A percentile compares a stretch with the other conserved stretches of the same genome.
Conservation (phyloP, 2,888 invertebrate species). For the Athrips mouffetella region DNA sequence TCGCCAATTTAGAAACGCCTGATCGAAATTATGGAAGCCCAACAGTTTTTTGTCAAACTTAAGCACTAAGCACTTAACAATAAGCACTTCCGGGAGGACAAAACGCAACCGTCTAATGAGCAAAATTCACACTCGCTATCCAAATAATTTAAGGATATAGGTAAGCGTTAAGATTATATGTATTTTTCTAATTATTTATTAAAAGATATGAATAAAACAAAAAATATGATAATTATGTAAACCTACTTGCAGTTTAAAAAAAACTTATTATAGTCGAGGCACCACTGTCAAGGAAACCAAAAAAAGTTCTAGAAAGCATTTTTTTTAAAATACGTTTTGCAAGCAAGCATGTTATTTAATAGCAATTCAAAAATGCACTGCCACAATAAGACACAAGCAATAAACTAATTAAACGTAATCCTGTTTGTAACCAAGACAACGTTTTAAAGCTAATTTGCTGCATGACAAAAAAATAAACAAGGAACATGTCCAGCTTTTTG, state of each 20-base stretch:
- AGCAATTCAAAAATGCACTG: background rate
- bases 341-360: background rate
- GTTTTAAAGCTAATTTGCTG: background rate
- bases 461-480: conserved; percentile 2
- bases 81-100: conserved; percentile 7
- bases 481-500: conserved; percentile 17
- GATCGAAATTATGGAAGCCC: conserved; percentile 5
- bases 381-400: background rate
- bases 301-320: no score
- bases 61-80: no score
- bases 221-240: no score
- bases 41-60: no score
- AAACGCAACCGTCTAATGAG: no score
- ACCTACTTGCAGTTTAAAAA: no score
- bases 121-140: no score
- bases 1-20: conserved; percentile 6
- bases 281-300: no score
- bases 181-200: background rate
- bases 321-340: no score
- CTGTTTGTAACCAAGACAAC: background rate
- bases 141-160: no score
- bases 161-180: background rate
- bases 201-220: no score
- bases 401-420: background rate
- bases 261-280: no score